Evolutionary conservation across 1,140 invertebrate genomes (phyloP), one percentile per base, ranked within the genome.

Genomic region (Diploscapter pachys): DNA sequence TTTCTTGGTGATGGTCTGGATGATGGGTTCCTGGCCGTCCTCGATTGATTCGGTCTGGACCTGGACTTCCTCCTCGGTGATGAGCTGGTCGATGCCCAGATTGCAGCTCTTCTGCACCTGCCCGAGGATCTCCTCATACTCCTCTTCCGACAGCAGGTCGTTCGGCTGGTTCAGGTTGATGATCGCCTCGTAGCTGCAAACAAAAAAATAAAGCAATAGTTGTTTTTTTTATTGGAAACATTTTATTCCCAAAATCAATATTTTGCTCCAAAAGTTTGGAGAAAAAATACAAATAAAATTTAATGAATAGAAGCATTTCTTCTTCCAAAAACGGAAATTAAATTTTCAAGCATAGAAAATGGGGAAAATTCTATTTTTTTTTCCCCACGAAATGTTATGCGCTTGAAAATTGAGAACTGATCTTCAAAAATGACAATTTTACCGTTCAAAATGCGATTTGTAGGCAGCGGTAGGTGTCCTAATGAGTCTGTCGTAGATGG

Each of bases 1-100:
- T 31, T 31, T 31, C 31, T 31, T 31, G 31, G 31, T 52, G 52
- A 79, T 64, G 8, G 63, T 9, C 11, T 50, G 70, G 2, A 52
- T 3, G 61, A 79, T 62, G 48, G 61, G 71, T 31, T 82, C 80
- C 48, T 80, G 81, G 56, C 73, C 81, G 72, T 61, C 71, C 13
- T 78, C 75, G 55, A 78, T 80, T 48, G 81, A 62, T 51, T 78
- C 73, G 53, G 81, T 84, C 31, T 82, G 53, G 6, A 80, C 82
- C 5, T 57, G 57, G 2, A 82, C 80, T n/a, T 81, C 73, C 5
- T 84, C 53, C 13, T 78, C 77, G 11, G n/a, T 31, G n/a, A 77
- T 55, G 3, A 53, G 48, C 68, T 78, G 2, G n/a, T 73, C 67
- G 51, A 55, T 54, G 53, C 48, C 4, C 49, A 56, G 52, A 3